Base-by-base conservation (phyloP, 2,113 vertebrate genomes). In the Electrona antarctica region DNA sequence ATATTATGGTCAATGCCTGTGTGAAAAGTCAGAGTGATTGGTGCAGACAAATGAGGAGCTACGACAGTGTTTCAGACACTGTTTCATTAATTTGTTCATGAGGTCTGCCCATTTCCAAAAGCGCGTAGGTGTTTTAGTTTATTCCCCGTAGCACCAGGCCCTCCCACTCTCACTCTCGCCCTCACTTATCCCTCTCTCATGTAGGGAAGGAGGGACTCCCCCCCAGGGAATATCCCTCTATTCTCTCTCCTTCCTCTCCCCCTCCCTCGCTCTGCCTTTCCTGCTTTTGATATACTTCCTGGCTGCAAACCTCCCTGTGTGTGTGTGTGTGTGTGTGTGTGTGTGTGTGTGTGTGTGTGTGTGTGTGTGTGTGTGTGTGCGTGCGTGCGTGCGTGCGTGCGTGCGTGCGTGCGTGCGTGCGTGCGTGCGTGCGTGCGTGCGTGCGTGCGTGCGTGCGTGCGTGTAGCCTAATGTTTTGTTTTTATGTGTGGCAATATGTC, bases 261-360 rank as follows among this genome's bases (percentile, higher is more conserved):
- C n/a, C 58, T 75, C 62, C 13, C 70, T 70, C 29, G 3, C 55
- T 63, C 56, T 80, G 51, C 58, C 65, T 78, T 78, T 83, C 76
- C 80, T 79, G 78, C 67, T 71, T 79, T 83, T 79, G 61, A 74
- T 63, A 13, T 71, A 62, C 47, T 59, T 80, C 54, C 74, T 72
- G 69, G 7, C 57, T 47, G 56, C 9, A 57, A 49, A 64, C 9
- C 46, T 33, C 48, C 28, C 56, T 11, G 33, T 41, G 33, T n/a
- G n/a, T n/a, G n/a, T n/a, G n/a, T n/a, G n/a, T n/a, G n/a, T n/a
- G n/a, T 4, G 29, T 4, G 29, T 33, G 29, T 33, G 29, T 4
- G 29, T 33, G 29, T 4, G 29, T 33, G 29, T 4, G 29, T 33
- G 29, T 33, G 29, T 33, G 29, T 33, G 29, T 33, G 29, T 33